Evolutionary conservation across 2,797 vertebrate genomes (phyloP).

Genomic region (Cottoperca gobio): DNA sequence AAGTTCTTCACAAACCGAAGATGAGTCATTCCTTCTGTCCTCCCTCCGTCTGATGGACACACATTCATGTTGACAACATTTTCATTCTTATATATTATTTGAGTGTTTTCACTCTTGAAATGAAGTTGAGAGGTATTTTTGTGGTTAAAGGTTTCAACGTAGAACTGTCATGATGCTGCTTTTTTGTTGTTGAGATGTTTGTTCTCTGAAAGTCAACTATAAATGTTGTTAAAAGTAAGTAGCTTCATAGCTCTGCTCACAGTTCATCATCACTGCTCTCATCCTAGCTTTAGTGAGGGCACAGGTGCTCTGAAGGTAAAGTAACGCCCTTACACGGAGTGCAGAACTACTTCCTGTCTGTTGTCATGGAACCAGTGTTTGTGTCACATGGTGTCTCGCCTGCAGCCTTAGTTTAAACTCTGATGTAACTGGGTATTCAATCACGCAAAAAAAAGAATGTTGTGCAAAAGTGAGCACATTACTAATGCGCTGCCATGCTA

Average conservation of each 20-base stretch:
- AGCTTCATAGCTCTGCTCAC: too few relatives aligned
- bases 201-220: too few relatives aligned
- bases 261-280: too few relatives aligned
- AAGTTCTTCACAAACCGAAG: neutral
- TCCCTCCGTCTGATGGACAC: neutral
- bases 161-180: neutral
- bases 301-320: neutral
- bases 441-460: neutral
- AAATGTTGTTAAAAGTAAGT: too few relatives aligned
- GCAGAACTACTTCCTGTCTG: neutral
- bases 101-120: neutral
- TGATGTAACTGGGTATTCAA: neutral
- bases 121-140: too few relatives aligned
- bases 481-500: neutral
- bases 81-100: neutral
- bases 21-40: constrained; percentile 11
- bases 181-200: too few relatives aligned
- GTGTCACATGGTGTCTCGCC: neutral
- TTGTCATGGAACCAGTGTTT: too few relatives aligned
- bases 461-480: neutral
- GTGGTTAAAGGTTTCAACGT: neutral
- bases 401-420: neutral
- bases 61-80: neutral
- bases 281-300: neutral
- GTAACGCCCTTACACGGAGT: too few relatives aligned